A percentile compares a stretch with the other conserved stretches of the same genome.
phyloP scores from a whole-genome alignment of 2,888 invertebrate species.

The Rutpela maculata region DNA sequence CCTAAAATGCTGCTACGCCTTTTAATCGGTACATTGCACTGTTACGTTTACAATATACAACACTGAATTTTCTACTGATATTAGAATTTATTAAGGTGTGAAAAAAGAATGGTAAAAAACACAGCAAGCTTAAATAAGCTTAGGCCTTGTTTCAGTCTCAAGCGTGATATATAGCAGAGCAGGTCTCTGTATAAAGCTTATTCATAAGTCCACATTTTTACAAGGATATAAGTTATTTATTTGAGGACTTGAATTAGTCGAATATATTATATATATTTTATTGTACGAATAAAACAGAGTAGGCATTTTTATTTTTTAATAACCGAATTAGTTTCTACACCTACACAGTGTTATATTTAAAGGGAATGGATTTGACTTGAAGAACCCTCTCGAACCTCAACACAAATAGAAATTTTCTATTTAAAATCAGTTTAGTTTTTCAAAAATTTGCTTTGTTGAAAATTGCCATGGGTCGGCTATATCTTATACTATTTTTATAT shows the following conservation, averaged over 20 bases:
- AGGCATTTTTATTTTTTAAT: not conserved
- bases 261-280: conserved; percentile 9
- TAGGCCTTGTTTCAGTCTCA: conserved; percentile 43
- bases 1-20: conserved; percentile 32
- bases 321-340: not conserved
- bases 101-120: conserved; percentile 45
- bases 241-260: conserved; percentile 25
- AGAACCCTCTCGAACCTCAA: too few species aligned
- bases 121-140: conserved; percentile 45
- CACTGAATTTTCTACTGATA: conserved; percentile 45
- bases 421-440: too few species aligned
- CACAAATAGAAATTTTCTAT: too few species aligned
- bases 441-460: too few species aligned
- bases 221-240: conserved; percentile 33
- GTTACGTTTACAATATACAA: conserved; percentile 30
- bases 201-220: conserved; percentile 43
- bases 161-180: conserved; percentile 47
- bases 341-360: too few species aligned
- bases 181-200: conserved; percentile 45
- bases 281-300: conserved; percentile 9
- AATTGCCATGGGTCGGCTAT: too few species aligned
- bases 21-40: conserved; percentile 23
- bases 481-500: too few species aligned
- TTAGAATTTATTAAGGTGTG: conserved; percentile 52
- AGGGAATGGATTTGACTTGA: too few species aligned